Evolutionary conservation across 1,140 invertebrate species (phyloP).

Genomic region (Caenorhabditis elegans): WBcel235 BX284605.5:839501-840000

Average conservation of each 20-base stretch:
- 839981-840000: too few species aligned
- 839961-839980: too few species aligned
- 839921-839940: too few species aligned
- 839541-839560: background rate
- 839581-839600: background rate
- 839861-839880: too few species aligned
- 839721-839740: constrained; percentile 1
- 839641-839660: background rate
- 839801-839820: too few species aligned
- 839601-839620: constrained; percentile 9
- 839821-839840: too few species aligned
- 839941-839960: too few species aligned
- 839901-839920: too few species aligned
- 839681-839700: background rate
- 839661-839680: background rate
- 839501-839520: background rate
- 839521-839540: background rate
- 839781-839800: too few species aligned
- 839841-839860: too few species aligned
- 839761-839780: too few species aligned
- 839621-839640: background rate
- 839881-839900: too few species aligned
- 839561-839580: background rate
- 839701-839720: background rate
- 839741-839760: background rate